Conservation (phyloP, 2,888 invertebrate genomes). For the Caenorhabditis wallacei region DNA sequence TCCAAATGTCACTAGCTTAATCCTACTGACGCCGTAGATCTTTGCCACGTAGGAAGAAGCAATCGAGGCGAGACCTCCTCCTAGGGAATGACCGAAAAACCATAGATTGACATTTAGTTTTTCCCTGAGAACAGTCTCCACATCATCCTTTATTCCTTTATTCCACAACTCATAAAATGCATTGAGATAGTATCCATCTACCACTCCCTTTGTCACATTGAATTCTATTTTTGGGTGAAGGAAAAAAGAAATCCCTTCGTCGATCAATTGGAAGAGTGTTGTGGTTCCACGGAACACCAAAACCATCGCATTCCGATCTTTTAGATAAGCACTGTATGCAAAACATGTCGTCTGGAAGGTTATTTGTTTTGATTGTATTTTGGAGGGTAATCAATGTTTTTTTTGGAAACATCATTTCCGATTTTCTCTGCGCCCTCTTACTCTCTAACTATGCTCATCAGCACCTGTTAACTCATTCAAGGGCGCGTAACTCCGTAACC, state of each 20-base stretch:
- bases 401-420: not conserved
- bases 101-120: conserved; percentile 28
- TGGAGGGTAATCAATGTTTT: not conserved
- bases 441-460: too few species aligned
- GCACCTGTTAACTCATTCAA: too few species aligned
- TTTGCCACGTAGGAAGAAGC: conserved; percentile 69
- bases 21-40: not conserved
- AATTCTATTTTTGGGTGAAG: conserved; percentile 46
- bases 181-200: conserved; percentile 57
- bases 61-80: conserved; percentile 79
- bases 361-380: not conserved
- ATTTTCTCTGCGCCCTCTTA: not conserved
- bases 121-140: conserved; percentile 25
- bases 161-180: conserved; percentile 52
- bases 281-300: conserved; percentile 56
- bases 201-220: conserved; percentile 48
- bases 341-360: conserved; percentile 57
- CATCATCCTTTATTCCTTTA: conserved; percentile 39
- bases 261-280: conserved; percentile 54
- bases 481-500: too few species aligned
- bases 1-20: conserved; percentile 78
- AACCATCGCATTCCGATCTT: conserved; percentile 45
- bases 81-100: conserved; percentile 77
- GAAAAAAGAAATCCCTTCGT: conserved; percentile 65
- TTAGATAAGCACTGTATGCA: conserved; percentile 51